These are phyloP conservation scores for Penaeus indicus DNA, from an alignment of 1,140 invertebrate genomes.

Conservation along the genomic window DNA sequence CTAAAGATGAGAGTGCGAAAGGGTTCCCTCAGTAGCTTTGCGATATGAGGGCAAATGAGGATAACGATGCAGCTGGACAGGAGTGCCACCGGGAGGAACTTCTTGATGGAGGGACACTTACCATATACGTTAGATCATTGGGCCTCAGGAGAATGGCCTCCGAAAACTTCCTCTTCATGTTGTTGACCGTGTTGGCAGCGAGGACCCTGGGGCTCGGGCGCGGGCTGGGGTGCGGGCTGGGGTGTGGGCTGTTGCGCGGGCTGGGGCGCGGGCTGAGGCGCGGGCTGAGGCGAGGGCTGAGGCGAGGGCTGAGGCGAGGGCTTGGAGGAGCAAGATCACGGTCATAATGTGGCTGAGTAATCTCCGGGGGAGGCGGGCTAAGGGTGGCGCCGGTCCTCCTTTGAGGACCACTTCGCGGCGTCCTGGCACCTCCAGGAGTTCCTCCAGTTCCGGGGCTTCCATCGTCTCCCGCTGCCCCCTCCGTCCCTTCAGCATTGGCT, in stretches of 20 bases:
- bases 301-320: not conserved
- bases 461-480: too few relatives aligned
- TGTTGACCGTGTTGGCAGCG: not conserved
- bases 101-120: not conserved
- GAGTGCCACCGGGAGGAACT: not conserved
- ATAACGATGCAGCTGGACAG: too few relatives aligned
- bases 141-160: constrained; percentile 1
- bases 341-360: not conserved
- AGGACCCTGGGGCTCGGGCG: not conserved
- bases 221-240: not conserved
- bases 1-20: too few relatives aligned
- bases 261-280: not conserved
- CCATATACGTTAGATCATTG: not conserved
- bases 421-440: too few relatives aligned
- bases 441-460: too few relatives aligned
- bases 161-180: constrained; percentile 23
- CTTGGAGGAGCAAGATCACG: not conserved
- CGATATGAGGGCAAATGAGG: too few relatives aligned
- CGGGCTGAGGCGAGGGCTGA: not conserved
- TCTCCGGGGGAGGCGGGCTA: not conserved
- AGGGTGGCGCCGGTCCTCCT: constrained; percentile 3
- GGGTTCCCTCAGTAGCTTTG: too few relatives aligned
- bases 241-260: not conserved
- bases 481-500: too few relatives aligned
- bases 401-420: not conserved